Evolutionary conservation across 2,888 invertebrate genomes (phyloP).

Genomic region (Saturnia pavonia): DNA sequence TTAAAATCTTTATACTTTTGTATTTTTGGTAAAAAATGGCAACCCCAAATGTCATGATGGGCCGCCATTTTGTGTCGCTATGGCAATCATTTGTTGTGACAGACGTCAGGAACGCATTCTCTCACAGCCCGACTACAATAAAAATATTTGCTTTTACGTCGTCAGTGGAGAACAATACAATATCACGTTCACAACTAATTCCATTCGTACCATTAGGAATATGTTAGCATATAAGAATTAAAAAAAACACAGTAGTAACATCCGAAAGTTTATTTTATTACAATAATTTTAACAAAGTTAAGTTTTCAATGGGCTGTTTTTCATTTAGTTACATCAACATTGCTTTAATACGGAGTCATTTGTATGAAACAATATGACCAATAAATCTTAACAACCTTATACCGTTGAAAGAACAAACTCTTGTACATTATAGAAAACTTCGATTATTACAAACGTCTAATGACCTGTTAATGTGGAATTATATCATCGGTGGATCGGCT

Average conservation of each 20-base stretch:
- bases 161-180: too few relatives aligned
- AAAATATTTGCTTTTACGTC: too few relatives aligned
- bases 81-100: too few relatives aligned
- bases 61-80: too few relatives aligned
- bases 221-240: neutral
- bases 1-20: too few relatives aligned
- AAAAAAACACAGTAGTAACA: constrained; percentile 3
- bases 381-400: neutral
- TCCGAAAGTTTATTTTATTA: constrained; percentile 4
- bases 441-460: neutral
- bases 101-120: too few relatives aligned
- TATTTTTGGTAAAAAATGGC: too few relatives aligned
- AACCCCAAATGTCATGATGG: too few relatives aligned
- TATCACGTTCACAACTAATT: too few relatives aligned
- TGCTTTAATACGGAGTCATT: neutral
- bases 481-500: too few relatives aligned
- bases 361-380: neutral
- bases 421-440: neutral
- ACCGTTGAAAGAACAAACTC: constrained; percentile 11
- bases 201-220: too few relatives aligned
- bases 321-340: neutral
- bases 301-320: neutral
- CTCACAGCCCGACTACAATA: too few relatives aligned
- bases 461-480: neutral
- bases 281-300: constrained; percentile 2